These are phyloP conservation scores for Gallinago nigripennis DNA, from an alignment of 2,797 vertebrate genomes.

Conservation along the genomic window DNA sequence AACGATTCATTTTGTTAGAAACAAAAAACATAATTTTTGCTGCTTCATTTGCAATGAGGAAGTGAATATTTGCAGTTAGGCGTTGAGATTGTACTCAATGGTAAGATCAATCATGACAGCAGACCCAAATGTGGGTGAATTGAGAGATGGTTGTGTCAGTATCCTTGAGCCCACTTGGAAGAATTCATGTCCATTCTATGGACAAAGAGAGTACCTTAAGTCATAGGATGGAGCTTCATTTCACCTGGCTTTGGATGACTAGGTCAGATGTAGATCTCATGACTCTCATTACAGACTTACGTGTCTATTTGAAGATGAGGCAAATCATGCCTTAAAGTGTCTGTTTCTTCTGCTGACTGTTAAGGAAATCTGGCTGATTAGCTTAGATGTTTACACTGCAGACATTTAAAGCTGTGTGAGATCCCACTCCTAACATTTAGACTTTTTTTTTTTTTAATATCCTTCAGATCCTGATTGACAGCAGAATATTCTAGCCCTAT, in stretches of 20 bases:
- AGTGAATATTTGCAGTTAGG: not conserved
- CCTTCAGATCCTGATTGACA: not conserved
- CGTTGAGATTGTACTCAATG: not conserved
- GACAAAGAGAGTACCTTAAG: not conserved
- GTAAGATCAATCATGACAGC: not conserved
- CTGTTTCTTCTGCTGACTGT: not conserved
- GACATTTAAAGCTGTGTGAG: not conserved
- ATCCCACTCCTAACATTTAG: not conserved
- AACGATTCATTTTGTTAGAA: not conserved
- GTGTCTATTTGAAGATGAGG: not conserved
- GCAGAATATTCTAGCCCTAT: not conserved
- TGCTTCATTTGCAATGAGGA: not conserved
- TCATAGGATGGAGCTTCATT: not conserved
- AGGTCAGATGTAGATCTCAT: not conserved
- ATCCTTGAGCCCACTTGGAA: not conserved
- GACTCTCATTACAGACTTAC: not conserved
- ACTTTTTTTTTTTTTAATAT: not conserved
- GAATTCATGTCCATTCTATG: not conserved
- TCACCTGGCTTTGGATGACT: not conserved
- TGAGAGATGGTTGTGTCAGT: not conserved
- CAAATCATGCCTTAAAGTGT: not conserved
- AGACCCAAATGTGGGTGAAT: not conserved
- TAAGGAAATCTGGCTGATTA: not conserved
- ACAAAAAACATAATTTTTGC: not conserved
- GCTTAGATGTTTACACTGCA: not conserved